Evolutionary conservation across 2,797 vertebrate species (phyloP).

Genomic region (Natrix natrix): DNA sequence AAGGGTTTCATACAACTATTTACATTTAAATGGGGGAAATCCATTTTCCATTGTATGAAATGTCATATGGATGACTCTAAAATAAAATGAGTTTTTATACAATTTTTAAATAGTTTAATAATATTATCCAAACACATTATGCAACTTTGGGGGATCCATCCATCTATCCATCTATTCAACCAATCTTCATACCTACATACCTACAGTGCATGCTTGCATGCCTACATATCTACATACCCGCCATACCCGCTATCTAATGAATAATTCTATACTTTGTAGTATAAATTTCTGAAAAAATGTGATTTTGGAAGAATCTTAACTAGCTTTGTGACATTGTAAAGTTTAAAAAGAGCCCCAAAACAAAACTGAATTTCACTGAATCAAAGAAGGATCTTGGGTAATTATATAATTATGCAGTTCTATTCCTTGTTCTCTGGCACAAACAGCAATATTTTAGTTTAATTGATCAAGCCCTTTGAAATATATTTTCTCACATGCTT

Average conservation of each 20-base stretch:
- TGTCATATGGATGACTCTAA: background rate
- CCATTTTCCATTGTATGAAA: no score
- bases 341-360: background rate
- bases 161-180: background rate
- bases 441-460: background rate
- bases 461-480: conserved; percentile 12
- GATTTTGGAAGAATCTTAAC: background rate
- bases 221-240: background rate
- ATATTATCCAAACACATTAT: background rate
- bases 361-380: conserved; percentile 6
- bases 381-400: background rate
- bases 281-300: background rate
- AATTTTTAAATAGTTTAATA: background rate
- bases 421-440: background rate
- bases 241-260: background rate
- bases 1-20: background rate
- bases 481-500: background rate
- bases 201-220: no score
- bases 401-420: background rate
- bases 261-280: background rate
- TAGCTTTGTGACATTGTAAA: conserved; percentile 2
- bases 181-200: no score
- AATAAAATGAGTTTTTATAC: background rate
- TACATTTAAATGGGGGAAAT: background rate
- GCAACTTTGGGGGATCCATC: background rate